phyloP scores from a whole-genome alignment of 2,888 invertebrate genomes.

The Lottia gigantea region DNA sequence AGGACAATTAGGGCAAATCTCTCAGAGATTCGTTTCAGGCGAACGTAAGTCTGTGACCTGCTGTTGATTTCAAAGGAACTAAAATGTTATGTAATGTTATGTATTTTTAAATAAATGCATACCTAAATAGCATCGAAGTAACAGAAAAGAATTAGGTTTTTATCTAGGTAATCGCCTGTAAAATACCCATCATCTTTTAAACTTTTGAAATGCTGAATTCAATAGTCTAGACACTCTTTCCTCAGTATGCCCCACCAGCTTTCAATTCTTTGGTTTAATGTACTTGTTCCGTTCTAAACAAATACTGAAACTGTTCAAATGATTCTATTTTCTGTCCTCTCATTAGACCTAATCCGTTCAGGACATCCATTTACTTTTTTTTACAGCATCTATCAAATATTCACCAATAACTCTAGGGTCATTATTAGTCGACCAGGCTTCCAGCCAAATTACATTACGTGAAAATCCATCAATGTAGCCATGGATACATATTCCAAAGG shows the following conservation, averaged over 20 bases:
- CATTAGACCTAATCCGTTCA: constrained; percentile 20
- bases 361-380: constrained; percentile 21
- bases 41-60: no score
- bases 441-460: constrained; percentile 34
- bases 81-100: no score
- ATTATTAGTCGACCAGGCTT: constrained; percentile 29
- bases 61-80: no score
- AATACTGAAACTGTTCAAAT: constrained; percentile 18
- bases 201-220: constrained; percentile 27
- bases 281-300: constrained; percentile 25
- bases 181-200: constrained; percentile 22
- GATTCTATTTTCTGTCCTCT: constrained; percentile 27
- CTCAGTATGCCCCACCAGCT: constrained; percentile 31
- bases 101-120: background rate
- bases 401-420: constrained; percentile 30
- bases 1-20: no score
- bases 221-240: constrained; percentile 25
- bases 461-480: constrained; percentile 40
- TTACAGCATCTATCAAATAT: constrained; percentile 21
- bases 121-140: constrained; percentile 28
- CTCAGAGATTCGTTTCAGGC: no score
- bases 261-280: constrained; percentile 32
- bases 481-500: constrained; percentile 37
- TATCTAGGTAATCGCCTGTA: constrained; percentile 25
- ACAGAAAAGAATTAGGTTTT: constrained; percentile 28